Evolutionary conservation across 2,113 vertebrate species (phyloP).

Genomic region (Nipponia nippon): DNA sequence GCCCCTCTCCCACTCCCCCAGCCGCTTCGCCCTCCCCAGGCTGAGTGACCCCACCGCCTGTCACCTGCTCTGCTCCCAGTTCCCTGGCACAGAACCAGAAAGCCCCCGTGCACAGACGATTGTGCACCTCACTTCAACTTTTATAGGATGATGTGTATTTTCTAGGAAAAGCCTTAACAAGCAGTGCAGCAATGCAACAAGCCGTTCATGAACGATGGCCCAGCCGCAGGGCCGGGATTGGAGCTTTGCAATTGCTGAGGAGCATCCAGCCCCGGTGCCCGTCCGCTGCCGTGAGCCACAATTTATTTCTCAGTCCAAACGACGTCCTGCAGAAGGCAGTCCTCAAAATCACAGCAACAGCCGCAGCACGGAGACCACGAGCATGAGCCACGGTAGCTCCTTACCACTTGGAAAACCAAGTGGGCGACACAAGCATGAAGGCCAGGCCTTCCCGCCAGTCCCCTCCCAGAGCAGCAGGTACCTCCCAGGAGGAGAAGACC

Average conservation of each 20-base stretch:
- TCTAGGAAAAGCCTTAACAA: accelerated
- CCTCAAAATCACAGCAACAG: neutral
- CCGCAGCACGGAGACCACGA: accelerated
- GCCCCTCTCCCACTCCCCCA: neutral
- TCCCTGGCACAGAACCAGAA: neutral
- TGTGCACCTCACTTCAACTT: accelerated
- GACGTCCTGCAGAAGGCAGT: accelerated
- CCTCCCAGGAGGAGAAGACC: neutral
- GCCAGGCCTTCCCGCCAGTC: neutral
- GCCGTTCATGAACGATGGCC: accelerated
- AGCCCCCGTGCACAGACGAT: accelerated
- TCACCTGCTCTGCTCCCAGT: neutral
- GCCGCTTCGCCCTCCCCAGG: neutral
- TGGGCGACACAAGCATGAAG: accelerated
- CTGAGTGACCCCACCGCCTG: accelerated
- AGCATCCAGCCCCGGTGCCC: accelerated
- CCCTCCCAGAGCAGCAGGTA: neutral
- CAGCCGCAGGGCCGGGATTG: accelerated
- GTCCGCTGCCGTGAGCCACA: accelerated
- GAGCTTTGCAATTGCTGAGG: accelerated
- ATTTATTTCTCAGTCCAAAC: neutral
- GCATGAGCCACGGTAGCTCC: accelerated
- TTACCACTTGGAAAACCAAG: neutral
- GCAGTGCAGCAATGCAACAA: neutral
- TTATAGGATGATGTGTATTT: accelerated